Evolutionary conservation across 2,888 invertebrate genomes (phyloP), one percentile per base, ranked within the genome.

Genomic region (Anorthoa munda): DNA sequence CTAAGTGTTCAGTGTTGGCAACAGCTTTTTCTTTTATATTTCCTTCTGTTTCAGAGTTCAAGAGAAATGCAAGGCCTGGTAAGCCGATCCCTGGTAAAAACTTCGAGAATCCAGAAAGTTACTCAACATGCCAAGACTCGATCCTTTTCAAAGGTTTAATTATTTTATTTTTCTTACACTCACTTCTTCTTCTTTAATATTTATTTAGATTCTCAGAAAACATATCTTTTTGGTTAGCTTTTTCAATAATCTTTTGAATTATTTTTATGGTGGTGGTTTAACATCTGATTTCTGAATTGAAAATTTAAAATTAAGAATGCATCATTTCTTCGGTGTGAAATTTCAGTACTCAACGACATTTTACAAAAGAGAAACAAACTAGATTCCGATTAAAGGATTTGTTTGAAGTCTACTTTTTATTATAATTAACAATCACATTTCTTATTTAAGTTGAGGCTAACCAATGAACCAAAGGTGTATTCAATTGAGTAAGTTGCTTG

Each of bases 401-500:
- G n/a, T n/a, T n/a, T n/a, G n/a, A n/a, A n/a, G n/a, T n/a, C n/a
- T n/a, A n/a, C n/a, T n/a, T n/a, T n/a, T n/a, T n/a, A n/a, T n/a
- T n/a, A n/a, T n/a, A 39, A 39, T 39, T 39, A 9, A 39, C 1
- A 39, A 9, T 39, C 1, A 9, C 39, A 9, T 1, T 39, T 39
- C 1, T 46, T 55, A 17, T 66, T 73, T 17, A 12, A 79, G 83
- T 0, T 82, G n/a, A 82, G 70, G 2, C 4, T 83, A 0, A 31
- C 70, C 2, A 4, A 21, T 2, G 92, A 92, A 17, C 85, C 91
- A 3, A 94, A 92, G 69, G 77, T 87, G n/a, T 94, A 93, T 81
- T 85, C 79, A 5, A 94, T 94, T 64, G 91, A 93, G 94, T 94
- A 87, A 92, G 93, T 88, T 63, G 50, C n/a, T 58, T 59, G 9